These are phyloP conservation scores for Patiria miniata DNA, from an alignment of 35 echinoderm and acorn worm species.

Conservation along the genomic window DNA sequence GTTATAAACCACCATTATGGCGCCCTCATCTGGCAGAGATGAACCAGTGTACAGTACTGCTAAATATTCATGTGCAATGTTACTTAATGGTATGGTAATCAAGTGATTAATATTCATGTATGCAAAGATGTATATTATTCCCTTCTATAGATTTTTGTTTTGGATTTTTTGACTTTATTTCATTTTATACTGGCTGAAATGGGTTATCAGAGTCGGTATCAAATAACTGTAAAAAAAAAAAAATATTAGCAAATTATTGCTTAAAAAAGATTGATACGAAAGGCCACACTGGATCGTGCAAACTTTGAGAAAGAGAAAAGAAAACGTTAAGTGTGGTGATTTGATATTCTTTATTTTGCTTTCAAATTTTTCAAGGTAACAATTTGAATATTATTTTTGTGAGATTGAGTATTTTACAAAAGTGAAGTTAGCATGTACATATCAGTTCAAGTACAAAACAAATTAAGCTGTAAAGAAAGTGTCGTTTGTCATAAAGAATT, in stretches of 20 bases:
- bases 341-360: background rate
- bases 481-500: no score
- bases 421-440: background rate
- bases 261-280: background rate
- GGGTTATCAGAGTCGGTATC: no score
- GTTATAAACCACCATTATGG: background rate
- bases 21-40: background rate
- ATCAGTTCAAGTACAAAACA: background rate
- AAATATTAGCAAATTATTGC: no score
- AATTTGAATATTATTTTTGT: slow-evolving; percentile 11
- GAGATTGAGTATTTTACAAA: background rate
- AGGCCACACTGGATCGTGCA: background rate
- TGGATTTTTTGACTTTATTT: background rate
- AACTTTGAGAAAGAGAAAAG: background rate
- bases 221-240: no score
- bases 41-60: slow-evolving; percentile 27
- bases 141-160: background rate
- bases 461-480: no score
- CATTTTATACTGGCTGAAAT: background rate
- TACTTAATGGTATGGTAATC: slow-evolving; percentile 9
- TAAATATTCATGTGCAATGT: slow-evolving; percentile 12
- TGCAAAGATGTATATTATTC: slow-evolving; percentile 25
- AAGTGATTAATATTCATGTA: slow-evolving; percentile 24
- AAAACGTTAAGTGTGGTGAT: background rate
- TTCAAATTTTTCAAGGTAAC: background rate